A percentile compares a stretch with the other conserved stretches of the same genome.
Evolutionary conservation across 2,888 invertebrate genomes (phyloP).

Genomic region (Iphiclides podalirius): DNA sequence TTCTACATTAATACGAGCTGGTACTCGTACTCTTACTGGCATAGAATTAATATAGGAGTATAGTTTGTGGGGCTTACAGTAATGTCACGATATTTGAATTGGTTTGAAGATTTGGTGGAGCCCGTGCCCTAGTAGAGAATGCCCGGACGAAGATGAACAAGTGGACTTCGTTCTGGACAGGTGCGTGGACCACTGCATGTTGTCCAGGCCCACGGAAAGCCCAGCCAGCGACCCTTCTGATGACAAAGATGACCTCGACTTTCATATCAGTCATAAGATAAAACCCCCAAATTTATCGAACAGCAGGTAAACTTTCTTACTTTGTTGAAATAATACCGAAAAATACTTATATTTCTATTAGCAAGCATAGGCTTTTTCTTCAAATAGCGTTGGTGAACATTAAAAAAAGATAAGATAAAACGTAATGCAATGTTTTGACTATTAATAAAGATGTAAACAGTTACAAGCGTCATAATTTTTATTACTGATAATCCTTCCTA

Average conservation of each 20-base stretch:
- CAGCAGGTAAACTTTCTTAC: slow-evolving; percentile 47
- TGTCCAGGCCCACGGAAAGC: slow-evolving; percentile 67
- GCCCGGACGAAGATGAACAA: slow-evolving; percentile 86
- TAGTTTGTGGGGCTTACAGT: neutral
- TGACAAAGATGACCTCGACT: slow-evolving; percentile 76
- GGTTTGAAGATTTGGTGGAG: slow-evolving; percentile 87
- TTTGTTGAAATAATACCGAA: too few species aligned
- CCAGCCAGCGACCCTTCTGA: slow-evolving; percentile 63
- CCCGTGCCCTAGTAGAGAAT: slow-evolving; percentile 89
- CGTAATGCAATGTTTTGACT: slow-evolving; percentile 24
- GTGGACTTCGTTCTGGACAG: slow-evolving; percentile 86
- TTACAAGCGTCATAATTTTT: slow-evolving; percentile 36
- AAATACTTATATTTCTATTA: slow-evolving; percentile 7
- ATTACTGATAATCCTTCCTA: slow-evolving; percentile 39
- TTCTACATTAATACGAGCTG: neutral
- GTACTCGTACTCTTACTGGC: too few species aligned
- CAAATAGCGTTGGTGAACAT: neutral
- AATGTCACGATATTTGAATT: neutral
- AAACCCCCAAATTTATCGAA: slow-evolving; percentile 63
- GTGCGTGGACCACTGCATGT: slow-evolving; percentile 86
- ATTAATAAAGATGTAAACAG: slow-evolving; percentile 35
- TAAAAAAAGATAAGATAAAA: slow-evolving; percentile 1
- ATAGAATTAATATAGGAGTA: neutral
- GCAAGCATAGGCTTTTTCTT: neutral
- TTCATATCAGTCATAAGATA: slow-evolving; percentile 76